Evolutionary conservation across 2,888 invertebrate species (phyloP), one percentile per base, ranked within the genome.

Genomic region (Rhogogaster chlorosoma): DNA sequence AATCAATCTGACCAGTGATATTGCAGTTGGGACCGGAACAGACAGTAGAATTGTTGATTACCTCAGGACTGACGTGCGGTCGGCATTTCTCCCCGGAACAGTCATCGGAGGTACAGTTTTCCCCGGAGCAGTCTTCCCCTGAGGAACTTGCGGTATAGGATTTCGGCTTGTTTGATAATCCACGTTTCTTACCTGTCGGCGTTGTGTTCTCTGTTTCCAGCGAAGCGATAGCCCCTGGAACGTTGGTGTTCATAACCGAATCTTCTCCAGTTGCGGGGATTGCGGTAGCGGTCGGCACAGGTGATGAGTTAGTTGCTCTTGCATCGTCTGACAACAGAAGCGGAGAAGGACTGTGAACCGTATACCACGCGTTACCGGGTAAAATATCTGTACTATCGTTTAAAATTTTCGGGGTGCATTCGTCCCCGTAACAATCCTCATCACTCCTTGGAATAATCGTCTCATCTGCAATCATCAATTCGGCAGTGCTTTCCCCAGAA

Each of bases 1-100:
- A 84, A 42, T 82, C 57, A 15, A 6, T 22, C n/a, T 57, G 26
- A 29, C 7, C 15, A 3, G 57, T n/a, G 70, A 36, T 32, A 15
- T 36, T 36, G 36, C 86, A 86, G 7, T 83, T 22, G 15, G 49
- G 15, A 32, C 75, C 75, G 22, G 22, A 42, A 75, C 75, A 75
- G 18, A 5, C 42, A 45, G 10, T 22, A 1, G 77, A 77, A 6
- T n/a, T 26, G 29, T 18, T 18, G 26, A 22, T 26, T 15, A 22
- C 29, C 29, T 32, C 29, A 12, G 64, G 1, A 29, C 4, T 22
- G 10, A 15, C 12, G 2, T 61, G 22, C 9, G 26, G 61, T 61
- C 22, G 61, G 2, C 61, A 53, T 53, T 7, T 10, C 38, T 10
- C 9, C 1, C 5, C 49, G 1, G 10, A 12, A 42, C 38, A 38